Evolutionary conservation across 2,113 vertebrate species (phyloP), one percentile per base, ranked within the genome.

Genomic region (Podocnemis expansa): DNA sequence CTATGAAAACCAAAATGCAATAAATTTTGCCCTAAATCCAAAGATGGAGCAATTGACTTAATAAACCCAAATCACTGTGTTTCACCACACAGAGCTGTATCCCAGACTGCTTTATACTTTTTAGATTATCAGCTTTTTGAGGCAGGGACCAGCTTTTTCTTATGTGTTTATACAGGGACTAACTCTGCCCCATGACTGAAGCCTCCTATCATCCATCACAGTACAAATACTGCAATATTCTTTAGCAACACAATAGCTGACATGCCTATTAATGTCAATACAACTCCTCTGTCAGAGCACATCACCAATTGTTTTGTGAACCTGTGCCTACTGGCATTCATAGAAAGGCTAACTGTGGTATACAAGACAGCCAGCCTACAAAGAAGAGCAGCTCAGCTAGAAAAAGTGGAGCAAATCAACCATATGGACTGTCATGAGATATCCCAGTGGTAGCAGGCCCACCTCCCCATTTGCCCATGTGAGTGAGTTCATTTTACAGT

Each of bases 401-500:
- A 38, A 38, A 38, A 70, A 38, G 63, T 58, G 56, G 6, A 45
- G 80, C 31, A n/a, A 45, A 80, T 41, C 41, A 34, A 49, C 34
- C 8, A 12, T 0, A 5, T 17, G 21, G 52, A 22, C 13, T 24
- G 14, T 14, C 79, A 45, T 0, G 1, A 73, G 63, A 49, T 31
- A 6, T 38, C 43, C 51, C 34, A 31, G 5, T n/a, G 34, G 5
- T 29, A 56, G 16, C 1, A 8, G 29, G 21, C n/a, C 31, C 10
- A 10, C 63, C n/a, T 34, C 9, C 25, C 63, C n/a, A 6, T 24
- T 5, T 75, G 19, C n/a, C 81, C 70, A 38, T 2, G 10, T 49
- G 27, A 55, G 29, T 16, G 38, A 16, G 41, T 5, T 31, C 58
- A 70, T 84, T 60, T 29, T 25, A n/a, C 58, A 93, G 29, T 34